Percentiles rank a stretch among this genome's conserved stretches.
These are phyloP conservation scores for Saimiri boliviensis DNA, from an alignment of 2,113 vertebrate species.

Conservation along the genomic window DNA sequence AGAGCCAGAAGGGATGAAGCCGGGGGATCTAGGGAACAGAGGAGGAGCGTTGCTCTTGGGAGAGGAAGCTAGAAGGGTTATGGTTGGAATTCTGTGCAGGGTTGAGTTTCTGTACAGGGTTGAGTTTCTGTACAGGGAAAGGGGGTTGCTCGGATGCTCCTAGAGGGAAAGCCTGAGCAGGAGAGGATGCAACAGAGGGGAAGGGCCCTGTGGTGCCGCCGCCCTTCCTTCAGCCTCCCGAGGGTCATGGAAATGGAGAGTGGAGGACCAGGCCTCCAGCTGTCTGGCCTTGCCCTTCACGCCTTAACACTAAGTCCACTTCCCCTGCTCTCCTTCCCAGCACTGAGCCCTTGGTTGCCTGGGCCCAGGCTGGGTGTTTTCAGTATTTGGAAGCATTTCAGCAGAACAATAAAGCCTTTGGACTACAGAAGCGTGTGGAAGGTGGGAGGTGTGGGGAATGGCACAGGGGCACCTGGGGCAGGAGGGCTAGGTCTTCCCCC, in stretches of 20 bases:
- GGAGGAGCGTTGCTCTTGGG: background rate
- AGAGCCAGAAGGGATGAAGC: slow-evolving; percentile 66
- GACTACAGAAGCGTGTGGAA: slow-evolving; percentile 19
- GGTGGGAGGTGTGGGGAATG: background rate
- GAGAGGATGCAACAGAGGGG: background rate
- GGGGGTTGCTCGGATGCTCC: background rate
- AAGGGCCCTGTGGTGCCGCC: background rate
- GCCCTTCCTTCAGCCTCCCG: background rate
- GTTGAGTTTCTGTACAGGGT: background rate
- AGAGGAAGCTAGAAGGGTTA: background rate
- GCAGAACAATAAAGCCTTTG: slow-evolving; percentile 78
- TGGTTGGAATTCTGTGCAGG: background rate
- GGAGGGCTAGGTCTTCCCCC: background rate
- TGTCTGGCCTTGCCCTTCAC: slow-evolving; percentile 36
- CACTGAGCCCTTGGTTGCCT: background rate
- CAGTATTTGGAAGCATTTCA: slow-evolving; percentile 77
- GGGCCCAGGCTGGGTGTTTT: slow-evolving; percentile 24
- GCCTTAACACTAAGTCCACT: slow-evolving; percentile 77
- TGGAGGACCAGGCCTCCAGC: background rate
- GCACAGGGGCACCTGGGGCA: fast-evolving
- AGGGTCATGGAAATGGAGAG: background rate
- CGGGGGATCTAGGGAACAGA: background rate
- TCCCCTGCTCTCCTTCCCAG: background rate
- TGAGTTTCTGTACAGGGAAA: background rate
- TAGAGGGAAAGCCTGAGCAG: background rate